A percentile compares a stretch with the other conserved stretches of the same genome.
These are phyloP conservation scores for Rhopalosiphum nymphaeae DNA, from an alignment of 2,888 invertebrate genomes.

Conservation along the genomic window DNA sequence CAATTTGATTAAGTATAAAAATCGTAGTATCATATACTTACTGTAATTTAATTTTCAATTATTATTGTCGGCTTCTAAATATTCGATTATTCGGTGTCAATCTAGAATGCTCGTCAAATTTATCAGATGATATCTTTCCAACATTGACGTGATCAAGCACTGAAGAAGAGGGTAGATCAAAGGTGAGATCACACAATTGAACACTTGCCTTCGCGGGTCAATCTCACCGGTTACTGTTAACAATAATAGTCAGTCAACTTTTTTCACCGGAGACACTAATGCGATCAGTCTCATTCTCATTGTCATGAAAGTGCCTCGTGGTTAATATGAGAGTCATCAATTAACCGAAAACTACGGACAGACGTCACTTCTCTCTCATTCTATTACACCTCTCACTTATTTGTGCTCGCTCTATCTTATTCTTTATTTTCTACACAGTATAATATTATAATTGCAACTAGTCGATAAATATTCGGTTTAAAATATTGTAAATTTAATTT, in stretches of 20 bases:
- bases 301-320: conserved; percentile 50
- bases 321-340: conserved; percentile 46
- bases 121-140: background rate
- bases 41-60: conserved; percentile 22
- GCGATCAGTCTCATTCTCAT: conserved; percentile 50
- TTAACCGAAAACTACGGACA: conserved; percentile 39
- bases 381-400: background rate
- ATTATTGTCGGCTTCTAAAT: background rate
- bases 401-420: background rate
- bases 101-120: background rate
- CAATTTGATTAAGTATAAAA: background rate
- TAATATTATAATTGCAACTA: background rate
- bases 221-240: conserved; percentile 41
- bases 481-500: background rate
- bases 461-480: background rate
- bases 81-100: background rate
- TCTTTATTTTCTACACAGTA: background rate
- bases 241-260: conserved; percentile 32
- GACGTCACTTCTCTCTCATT: background rate
- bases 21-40: background rate
- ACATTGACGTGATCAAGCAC: background rate
- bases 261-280: conserved; percentile 55
- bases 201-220: conserved; percentile 53
- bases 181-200: conserved; percentile 48
- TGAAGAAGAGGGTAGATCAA: conserved; percentile 15